Conservation (phyloP, 2,888 invertebrate genomes). For the Argyresthia albistria region DNA sequence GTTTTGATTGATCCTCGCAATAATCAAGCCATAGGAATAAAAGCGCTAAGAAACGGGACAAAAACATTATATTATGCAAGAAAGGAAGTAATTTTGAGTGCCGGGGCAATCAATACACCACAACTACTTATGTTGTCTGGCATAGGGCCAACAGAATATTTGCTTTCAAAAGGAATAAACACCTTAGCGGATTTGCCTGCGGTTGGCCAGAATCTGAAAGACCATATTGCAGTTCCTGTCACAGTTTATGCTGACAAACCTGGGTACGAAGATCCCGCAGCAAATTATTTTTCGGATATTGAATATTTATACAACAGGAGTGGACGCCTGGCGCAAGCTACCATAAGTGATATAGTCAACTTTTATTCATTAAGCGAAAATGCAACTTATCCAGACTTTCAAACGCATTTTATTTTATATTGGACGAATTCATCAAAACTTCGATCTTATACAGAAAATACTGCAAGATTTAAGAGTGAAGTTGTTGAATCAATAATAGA, state of each 20-base stretch:
- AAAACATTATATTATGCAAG: constrained; percentile 24
- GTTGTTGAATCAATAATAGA: constrained; percentile 23
- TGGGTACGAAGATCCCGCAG: constrained; percentile 18
- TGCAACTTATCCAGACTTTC: constrained; percentile 33
- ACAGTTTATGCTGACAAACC: constrained; percentile 35
- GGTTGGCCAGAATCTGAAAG: constrained; percentile 70
- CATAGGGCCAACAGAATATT: constrained; percentile 49
- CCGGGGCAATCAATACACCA: constrained; percentile 60
- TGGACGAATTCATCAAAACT: constrained; percentile 42
- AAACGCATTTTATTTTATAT: constrained; percentile 23
- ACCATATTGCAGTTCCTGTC: constrained; percentile 52
- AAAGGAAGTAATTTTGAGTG: constrained; percentile 60
- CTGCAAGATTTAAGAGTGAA: constrained; percentile 20
- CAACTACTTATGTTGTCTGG: constrained; percentile 67
- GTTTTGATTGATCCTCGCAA: constrained; percentile 53
- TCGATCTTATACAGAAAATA: constrained; percentile 24
- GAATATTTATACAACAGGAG: constrained; percentile 60
- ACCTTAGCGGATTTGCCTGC: constrained; percentile 43
- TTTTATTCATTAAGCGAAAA: constrained; percentile 56
- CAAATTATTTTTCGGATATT: constrained; percentile 33
- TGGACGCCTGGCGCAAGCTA: constrained; percentile 58
- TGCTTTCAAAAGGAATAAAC: constrained; percentile 35
- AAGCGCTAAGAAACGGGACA: constrained; percentile 28
- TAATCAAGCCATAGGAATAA: constrained; percentile 46
- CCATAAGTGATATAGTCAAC: constrained; percentile 75